These are phyloP conservation scores for Trachelipus rathkii DNA, from an alignment of 1,140 invertebrate genomes.

Conservation along the genomic window DNA sequence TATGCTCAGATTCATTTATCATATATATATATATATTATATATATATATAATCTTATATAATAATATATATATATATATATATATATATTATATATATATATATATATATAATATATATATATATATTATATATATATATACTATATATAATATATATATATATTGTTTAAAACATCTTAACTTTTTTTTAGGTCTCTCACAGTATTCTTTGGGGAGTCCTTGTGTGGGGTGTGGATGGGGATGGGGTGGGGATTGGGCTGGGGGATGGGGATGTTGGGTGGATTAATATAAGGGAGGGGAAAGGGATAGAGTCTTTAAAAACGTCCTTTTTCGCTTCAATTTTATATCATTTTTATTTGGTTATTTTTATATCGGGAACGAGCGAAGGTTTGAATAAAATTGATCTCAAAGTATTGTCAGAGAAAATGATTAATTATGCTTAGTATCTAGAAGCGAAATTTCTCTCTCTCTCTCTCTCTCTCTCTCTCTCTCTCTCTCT, in stretches of 20 bases:
- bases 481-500: constrained; percentile 11
- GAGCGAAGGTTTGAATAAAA: constrained; percentile 4
- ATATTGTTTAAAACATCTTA: neutral
- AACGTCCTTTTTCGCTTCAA: neutral
- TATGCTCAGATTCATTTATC: too few species aligned
- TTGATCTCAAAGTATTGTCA: constrained; percentile 5
- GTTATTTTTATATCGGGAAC: constrained; percentile 2
- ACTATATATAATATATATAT: neutral
- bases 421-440: constrained; percentile 3
- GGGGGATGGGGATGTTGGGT: neutral
- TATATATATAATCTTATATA: too few species aligned
- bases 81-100: too few species aligned
- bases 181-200: too few species aligned
- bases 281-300: neutral
- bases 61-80: too few species aligned
- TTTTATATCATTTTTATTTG: constrained; percentile 10
- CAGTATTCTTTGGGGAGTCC: too few species aligned
- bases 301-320: neutral
- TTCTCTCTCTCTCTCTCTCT: neutral
- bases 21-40: too few species aligned
- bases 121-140: too few species aligned
- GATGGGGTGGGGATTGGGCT: neutral
- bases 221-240: too few species aligned
- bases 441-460: neutral
- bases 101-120: too few species aligned